Evolutionary conservation across 2,888 invertebrate genomes (phyloP), one percentile per base, ranked within the genome.

Genomic region (Caenorhabditis sp.): DNA sequence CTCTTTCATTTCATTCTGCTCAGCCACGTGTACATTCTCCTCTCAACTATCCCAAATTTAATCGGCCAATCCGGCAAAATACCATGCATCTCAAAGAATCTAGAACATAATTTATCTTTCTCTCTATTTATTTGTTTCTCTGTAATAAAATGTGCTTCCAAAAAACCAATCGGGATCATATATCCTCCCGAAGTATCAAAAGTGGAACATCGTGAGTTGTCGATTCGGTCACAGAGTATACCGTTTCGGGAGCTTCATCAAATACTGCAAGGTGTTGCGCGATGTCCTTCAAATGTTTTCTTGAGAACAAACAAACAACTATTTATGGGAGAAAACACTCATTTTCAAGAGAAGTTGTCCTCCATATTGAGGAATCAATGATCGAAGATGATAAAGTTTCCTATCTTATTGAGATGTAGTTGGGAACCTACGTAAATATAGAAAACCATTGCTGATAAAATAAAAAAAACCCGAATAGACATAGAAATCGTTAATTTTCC

Each of bases 1-100:
- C 68, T 35, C 68, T 68, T 54, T 68, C 68, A 38, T 68, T 68
- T n/a, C 68, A 68, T 68, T 54, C 68, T 24, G 24, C 68, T 26
- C 49, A 38, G 14, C 14, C 66, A 19, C 16, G 8, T 24, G 41
- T 41, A 14, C 38, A 61, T 41, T 61, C 61, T 24, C 41, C 38
- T 24, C 6, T 14, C 26, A 44, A n/a, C 26, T n/a, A 44, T n/a
- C 24, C 44, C n/a, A 47, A 44, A 63, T 63, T 63, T 6, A 44
- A 63, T 10, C 44, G 63, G 7, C 44, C 44, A 2, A 8, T 63
- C n/a, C 47, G 63, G 8, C n/a, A n/a, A 24, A 44, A 16, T 63
- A n/a, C n/a, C 7, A 28, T 28, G 6, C 4, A 38, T 3, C 63
- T n/a, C 0, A 26, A 28, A n/a, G 26, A 54, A 26, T 3, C 24